These are phyloP conservation scores for Saccopteryx leptura DNA, from an alignment of 2,113 vertebrate species.

Conservation along the genomic window DNA sequence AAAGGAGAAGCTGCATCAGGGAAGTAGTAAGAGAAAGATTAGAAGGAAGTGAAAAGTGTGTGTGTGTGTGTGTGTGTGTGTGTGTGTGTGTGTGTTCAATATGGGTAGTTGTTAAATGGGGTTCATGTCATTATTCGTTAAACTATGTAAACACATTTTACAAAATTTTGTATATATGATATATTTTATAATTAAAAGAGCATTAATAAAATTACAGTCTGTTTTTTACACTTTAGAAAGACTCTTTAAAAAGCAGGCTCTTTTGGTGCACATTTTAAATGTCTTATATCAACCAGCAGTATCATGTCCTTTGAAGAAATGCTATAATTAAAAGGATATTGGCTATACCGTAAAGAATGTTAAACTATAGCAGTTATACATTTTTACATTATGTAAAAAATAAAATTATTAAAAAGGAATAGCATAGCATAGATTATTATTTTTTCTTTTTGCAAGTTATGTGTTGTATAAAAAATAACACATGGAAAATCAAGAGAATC, in stretches of 20 bases:
- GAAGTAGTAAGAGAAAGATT: neutral
- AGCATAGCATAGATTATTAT: neutral
- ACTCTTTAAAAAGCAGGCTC: neutral
- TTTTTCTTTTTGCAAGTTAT: neutral
- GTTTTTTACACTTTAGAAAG: slow-evolving; percentile 2
- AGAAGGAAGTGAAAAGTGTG: neutral
- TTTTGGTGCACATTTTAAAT: neutral
- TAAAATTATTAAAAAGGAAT: neutral
- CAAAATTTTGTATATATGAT: neutral
- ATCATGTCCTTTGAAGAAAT: neutral
- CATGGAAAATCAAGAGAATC: neutral
- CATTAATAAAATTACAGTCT: neutral
- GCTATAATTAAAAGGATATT: neutral
- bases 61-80: neutral
- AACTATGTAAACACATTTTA: neutral
- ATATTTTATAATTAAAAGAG: neutral
- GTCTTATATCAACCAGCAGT: neutral
- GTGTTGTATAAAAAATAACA: slow-evolving; percentile 7
- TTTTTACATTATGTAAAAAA: neutral
- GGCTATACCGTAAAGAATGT: neutral
- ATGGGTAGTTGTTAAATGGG: neutral
- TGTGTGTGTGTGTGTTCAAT: neutral
- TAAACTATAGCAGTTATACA: neutral
- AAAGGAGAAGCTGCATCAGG: neutral
- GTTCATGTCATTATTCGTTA: neutral